Base-by-base conservation (phyloP, 2,113 vertebrate species). In the Tyrannus savana region DNA sequence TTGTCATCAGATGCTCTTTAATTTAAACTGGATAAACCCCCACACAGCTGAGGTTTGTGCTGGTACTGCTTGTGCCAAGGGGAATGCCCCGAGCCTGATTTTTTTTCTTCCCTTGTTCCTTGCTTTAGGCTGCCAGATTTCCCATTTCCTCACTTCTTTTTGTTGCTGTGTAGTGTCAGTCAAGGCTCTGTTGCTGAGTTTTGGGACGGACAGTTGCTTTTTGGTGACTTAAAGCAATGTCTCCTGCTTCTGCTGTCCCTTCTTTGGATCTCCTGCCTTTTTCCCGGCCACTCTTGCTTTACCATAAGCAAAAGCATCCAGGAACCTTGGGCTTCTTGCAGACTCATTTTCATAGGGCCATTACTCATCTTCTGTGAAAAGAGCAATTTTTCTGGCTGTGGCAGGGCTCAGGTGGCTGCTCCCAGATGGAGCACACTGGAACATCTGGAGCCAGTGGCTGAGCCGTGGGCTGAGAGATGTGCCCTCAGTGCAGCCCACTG, bases 91-190 rank as follows among this genome's bases (percentile, higher is more conserved):
- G 4, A 66, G 59, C 47, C 31, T 59, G 50, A 55, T 41, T 39
- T 27, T 71, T 71, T 47, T 90, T 66, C 59, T 90, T 67, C 50
- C 59, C 63, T 88, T 72, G 64, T 93, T 96, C 59, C 89, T 95
- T 89, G 55, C 50, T 86, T 83, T 33, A 59, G 69, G 73, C 60
- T 97, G 83, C 88, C 71, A 78, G 22, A 14, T 76, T 83, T 88
- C 80, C 50, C 33, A 25, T 75, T 69, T 96, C 90, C 82, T 83
- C 76, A 46, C 83, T 94, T 55, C 66, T 53, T 90, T 93, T 82
- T 93, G 46, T 94, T 90, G 83, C 11, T 69, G 23, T 24, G 47
- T 85, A 64, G 69, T 90, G 60, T 87, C 22, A 79, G 81, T 89
- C 2, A 9, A 76, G 84, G 69, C 47, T 87, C 80, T 85, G 9